Percentiles rank a stretch among this genome's conserved stretches.
Conservation (phyloP, 2,888 invertebrate species). For the Emmelina monodactyla region DNA sequence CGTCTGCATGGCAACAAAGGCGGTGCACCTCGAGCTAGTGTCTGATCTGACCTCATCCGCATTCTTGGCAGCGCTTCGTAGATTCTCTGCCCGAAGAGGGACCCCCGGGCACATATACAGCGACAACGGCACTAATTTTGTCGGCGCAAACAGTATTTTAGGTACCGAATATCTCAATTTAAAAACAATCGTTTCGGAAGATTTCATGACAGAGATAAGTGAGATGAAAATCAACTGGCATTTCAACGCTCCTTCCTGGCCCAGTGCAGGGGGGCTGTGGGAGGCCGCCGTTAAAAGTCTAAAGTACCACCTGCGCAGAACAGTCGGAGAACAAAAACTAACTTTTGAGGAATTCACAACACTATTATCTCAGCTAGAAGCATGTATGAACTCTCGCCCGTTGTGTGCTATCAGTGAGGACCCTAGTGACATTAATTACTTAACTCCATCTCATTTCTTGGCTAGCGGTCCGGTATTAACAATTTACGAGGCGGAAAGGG, state of each 20-base stretch:
- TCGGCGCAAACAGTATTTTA: too few species aligned
- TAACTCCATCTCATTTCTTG: constrained; percentile 1
- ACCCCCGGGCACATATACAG: background rate
- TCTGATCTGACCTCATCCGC: background rate
- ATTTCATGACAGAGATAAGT: background rate
- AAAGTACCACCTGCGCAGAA: background rate
- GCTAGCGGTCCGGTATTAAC: background rate
- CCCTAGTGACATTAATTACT: background rate
- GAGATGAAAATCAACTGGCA: constrained; percentile 6
- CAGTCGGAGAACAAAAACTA: background rate
- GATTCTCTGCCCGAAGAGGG: background rate
- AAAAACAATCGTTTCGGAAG: too few species aligned
- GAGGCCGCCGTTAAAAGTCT: background rate
- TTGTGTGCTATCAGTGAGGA: background rate
- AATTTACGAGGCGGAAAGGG: background rate
- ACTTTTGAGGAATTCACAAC: background rate
- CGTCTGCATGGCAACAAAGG: background rate
- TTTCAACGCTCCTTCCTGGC: background rate
- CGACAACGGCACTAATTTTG: background rate
- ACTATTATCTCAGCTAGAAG: background rate
- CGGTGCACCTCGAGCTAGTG: background rate
- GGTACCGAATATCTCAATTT: too few species aligned
- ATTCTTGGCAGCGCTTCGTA: background rate
- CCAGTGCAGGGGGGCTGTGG: background rate
- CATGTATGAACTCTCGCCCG: background rate